Base-by-base conservation (phyloP, 2,113 vertebrate species). In the Blennius ocellaris region DNA sequence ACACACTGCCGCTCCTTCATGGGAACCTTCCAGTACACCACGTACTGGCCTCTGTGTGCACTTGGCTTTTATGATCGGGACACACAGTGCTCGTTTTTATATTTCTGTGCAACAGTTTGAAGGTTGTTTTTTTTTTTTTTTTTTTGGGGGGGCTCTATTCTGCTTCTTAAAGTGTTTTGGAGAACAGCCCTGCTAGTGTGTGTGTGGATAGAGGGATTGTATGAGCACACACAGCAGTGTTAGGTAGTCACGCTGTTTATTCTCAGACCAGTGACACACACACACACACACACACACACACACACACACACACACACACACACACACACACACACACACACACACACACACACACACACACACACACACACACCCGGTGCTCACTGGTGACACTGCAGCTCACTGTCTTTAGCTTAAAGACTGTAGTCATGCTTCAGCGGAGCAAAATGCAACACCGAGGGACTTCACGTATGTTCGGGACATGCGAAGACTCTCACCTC, bases 401-500 rank as follows among this genome's bases (percentile, higher is more conserved):
- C 73, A 57, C 63, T 71, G 76, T 72, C 59, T 80, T 76, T 58
- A 40, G 37, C 58, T 82, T 72, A 76, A 86, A 87, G 78, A 52
- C 73, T 54, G 47, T 67, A 79, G 73, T 78, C 78, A 81, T 60
- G 58, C 74, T 69, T 77, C 62, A 66, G 51, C 61, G 37, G 37
- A 51, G 56, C 54, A 47, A 73, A 78, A 62, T 85, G 68, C 48
- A 38, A 50, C 80, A 52, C 71, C 54, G 79, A 70, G 51, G 51
- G 64, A 81, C 80, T 73, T 62, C 78, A 69, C 84, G 73, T 78
- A 60, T 93, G 82, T 83, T 81, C 80, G 81, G 74, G 69, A 89
- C 80, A 88, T 90, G 91, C 41, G 90, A 93, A 94, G 78, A 91
- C 78, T 93, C 80, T 92, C 90, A 92, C 88, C 69, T 90, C 60